phyloP scores from a whole-genome alignment of 1,140 invertebrate genomes.

The Trachymyrmex septentrionalis region DNA sequence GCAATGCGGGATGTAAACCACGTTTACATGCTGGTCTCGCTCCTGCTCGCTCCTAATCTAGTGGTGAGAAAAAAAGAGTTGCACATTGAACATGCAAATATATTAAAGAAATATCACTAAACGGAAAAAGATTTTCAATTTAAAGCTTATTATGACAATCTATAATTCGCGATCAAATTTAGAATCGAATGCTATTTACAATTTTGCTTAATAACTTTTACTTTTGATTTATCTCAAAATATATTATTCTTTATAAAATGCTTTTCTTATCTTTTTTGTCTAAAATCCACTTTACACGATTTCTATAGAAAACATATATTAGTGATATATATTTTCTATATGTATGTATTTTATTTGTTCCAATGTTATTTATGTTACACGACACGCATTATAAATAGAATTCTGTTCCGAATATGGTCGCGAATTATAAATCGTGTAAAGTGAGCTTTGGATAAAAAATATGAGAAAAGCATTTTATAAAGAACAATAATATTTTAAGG shows the following conservation, averaged over 20 bases:
- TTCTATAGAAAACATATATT: too few species aligned
- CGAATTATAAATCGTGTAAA: too few species aligned
- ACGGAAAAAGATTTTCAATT: neutral
- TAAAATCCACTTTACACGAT: too few species aligned
- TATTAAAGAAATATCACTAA: neutral
- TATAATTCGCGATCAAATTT: too few species aligned
- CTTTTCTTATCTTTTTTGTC: neutral
- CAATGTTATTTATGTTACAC: too few species aligned
- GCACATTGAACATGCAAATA: neutral
- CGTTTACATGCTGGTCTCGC: slow-evolving; percentile 23
- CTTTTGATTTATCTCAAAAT: neutral
- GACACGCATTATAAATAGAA: too few species aligned
- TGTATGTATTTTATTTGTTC: neutral
- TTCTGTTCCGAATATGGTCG: too few species aligned
- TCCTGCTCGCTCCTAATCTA: neutral
- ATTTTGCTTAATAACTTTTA: neutral
- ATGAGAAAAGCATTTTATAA: neutral
- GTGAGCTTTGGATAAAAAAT: neutral
- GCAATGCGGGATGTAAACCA: slow-evolving; percentile 31
- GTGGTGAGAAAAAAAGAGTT: slow-evolving; percentile 2
- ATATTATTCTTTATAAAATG: neutral
- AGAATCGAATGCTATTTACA: too few species aligned
- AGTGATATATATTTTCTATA: too few species aligned
- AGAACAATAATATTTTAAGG: neutral
- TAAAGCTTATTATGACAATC: too few species aligned